These are phyloP conservation scores for Pteropus rufus DNA, from an alignment of 2,797 vertebrate species.

Conservation along the genomic window DNA sequence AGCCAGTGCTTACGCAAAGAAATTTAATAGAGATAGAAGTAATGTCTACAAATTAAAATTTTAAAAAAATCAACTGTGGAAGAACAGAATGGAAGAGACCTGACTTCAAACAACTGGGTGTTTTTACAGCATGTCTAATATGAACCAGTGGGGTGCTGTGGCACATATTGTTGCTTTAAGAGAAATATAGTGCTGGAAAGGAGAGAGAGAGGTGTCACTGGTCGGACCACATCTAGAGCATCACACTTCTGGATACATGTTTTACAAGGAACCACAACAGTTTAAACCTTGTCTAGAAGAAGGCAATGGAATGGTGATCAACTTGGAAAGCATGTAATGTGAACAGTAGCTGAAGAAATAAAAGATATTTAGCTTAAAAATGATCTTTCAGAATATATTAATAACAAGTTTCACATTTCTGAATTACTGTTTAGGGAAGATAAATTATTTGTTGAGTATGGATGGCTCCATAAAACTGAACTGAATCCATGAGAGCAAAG, in stretches of 20 bases:
- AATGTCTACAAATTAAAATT: constrained; percentile 4
- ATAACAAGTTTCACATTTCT: not conserved
- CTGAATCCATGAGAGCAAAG: not conserved
- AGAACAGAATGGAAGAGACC: not conserved
- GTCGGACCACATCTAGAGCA: not conserved
- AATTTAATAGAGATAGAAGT: constrained; percentile 43
- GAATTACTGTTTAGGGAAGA: not conserved
- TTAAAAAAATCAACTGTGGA: not conserved
- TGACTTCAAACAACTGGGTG: not conserved
- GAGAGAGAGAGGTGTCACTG: not conserved
- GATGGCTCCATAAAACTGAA: not conserved
- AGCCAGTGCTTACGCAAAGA: not conserved
- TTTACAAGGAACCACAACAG: not conserved
- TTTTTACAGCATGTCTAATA: not conserved
- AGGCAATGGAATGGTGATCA: not conserved
- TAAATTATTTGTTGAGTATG: not conserved
- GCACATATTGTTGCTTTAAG: not conserved
- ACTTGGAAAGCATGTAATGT: not conserved
- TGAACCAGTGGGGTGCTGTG: not conserved
- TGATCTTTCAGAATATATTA: not conserved
- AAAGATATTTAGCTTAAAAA: not conserved
- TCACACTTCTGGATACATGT: not conserved
- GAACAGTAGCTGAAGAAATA: not conserved
- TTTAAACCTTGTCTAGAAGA: not conserved
- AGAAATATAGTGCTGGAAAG: not conserved